Evolutionary conservation across 2,888 invertebrate species (phyloP).

Genomic region (Dicycla oo): DNA sequence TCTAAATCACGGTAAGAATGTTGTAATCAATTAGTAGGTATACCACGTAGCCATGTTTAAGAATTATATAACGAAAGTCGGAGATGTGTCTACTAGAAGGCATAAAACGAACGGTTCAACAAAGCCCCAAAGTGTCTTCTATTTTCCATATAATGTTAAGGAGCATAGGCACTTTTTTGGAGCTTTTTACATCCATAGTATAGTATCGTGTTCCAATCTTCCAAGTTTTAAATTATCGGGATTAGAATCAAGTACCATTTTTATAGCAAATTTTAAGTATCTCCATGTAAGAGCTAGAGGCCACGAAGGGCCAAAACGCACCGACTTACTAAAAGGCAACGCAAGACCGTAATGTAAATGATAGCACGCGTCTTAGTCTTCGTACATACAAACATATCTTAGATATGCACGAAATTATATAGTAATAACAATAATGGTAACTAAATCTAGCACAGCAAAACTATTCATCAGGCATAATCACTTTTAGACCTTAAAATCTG

Average conservation of each 20-base stretch:
- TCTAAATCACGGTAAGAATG: slow-evolving; percentile 5
- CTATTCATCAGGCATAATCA: slow-evolving; percentile 38
- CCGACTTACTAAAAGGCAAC: neutral
- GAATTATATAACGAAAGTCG: neutral
- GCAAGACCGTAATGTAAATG: slow-evolving; percentile 21
- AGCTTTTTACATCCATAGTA: too few relatives aligned
- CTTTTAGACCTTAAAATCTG: slow-evolving; percentile 12
- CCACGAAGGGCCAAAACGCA: neutral
- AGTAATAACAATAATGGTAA: slow-evolving; percentile 66
- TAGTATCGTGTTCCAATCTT: neutral
- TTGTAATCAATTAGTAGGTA: neutral
- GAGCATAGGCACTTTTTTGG: neutral
- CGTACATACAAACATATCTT: slow-evolving; percentile 45
- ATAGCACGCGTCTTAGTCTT: slow-evolving; percentile 22
- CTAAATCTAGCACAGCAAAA: slow-evolving; percentile 66
- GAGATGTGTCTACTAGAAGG: neutral
- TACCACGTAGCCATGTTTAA: too few relatives aligned
- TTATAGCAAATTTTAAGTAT: neutral
- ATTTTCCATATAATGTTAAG: neutral
- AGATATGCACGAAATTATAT: slow-evolving; percentile 51
- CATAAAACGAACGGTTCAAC: neutral
- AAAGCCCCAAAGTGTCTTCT: too few relatives aligned
- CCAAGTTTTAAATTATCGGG: neutral
- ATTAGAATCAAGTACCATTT: neutral
- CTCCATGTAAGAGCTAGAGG: neutral